Conservation (phyloP, 1,140 invertebrate species). For the Zaprionus taronus region DNA sequence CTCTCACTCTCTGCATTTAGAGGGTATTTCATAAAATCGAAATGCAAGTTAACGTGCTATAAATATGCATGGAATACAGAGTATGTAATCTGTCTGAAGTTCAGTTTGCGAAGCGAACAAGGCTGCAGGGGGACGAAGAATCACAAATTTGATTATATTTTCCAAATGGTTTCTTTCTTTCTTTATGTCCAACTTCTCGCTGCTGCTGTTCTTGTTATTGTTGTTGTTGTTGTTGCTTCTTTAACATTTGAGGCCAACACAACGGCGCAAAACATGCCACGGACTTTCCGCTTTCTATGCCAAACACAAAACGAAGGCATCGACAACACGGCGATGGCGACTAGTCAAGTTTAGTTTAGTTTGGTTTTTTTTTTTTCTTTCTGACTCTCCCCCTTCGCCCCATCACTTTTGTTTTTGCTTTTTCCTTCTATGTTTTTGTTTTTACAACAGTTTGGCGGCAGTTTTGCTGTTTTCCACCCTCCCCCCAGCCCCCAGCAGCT, state of each 20-base stretch:
- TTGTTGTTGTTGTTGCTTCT: constrained; percentile 27
- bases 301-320: constrained; percentile 37
- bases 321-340: constrained; percentile 23
- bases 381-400: neutral
- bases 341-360: constrained; percentile 39
- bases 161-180: constrained; percentile 68
- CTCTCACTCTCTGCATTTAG: neutral
- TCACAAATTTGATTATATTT: constrained; percentile 72
- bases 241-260: constrained; percentile 51
- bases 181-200: constrained; percentile 12
- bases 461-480: constrained; percentile 13
- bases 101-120: constrained; percentile 3
- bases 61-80: constrained; percentile 66
- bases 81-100: constrained; percentile 40
- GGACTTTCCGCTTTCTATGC: constrained; percentile 58
- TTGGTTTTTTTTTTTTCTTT: neutral
- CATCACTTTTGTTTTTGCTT: constrained; percentile 2
- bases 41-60: constrained; percentile 47
- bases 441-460: constrained; percentile 46
- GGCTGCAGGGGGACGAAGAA: constrained; percentile 13
- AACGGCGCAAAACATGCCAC: constrained; percentile 52
- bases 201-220: constrained; percentile 9
- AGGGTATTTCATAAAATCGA: constrained; percentile 20
- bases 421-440: constrained; percentile 35
- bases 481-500: neutral